A percentile compares a stretch with the other conserved stretches of the same genome.
Conservation (phyloP, 2,888 invertebrate species). For the Euclidia mi region DNA sequence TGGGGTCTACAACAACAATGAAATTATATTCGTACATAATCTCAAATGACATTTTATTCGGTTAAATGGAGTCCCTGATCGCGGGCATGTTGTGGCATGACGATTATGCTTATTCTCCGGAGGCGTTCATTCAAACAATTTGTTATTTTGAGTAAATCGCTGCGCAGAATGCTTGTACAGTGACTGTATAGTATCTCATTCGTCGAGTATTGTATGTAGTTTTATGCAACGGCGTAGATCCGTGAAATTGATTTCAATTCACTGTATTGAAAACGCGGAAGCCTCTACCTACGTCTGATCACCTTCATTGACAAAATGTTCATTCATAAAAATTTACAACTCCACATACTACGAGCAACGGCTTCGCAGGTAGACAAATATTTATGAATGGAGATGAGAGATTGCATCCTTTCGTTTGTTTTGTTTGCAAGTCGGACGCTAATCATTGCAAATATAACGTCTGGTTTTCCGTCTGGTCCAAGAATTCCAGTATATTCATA, state of each 20-base stretch:
- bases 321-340: constrained; percentile 82
- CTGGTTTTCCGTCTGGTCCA: too few species aligned
- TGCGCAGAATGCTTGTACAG: constrained; percentile 63
- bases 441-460: constrained; percentile 8
- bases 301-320: constrained; percentile 70
- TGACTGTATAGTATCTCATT: constrained; percentile 67
- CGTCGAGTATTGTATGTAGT: constrained; percentile 77
- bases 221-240: constrained; percentile 85
- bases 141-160: constrained; percentile 75
- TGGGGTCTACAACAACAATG: constrained; percentile 67
- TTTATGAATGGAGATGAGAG: constrained; percentile 69
- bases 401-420: constrained; percentile 51
- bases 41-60: constrained; percentile 77
- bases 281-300: constrained; percentile 68
- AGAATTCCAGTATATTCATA: too few species aligned
- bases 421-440: constrained; percentile 8
- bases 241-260: constrained; percentile 84
- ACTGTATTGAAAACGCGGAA: constrained; percentile 76
- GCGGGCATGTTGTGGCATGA: constrained; percentile 58
- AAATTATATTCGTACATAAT: constrained; percentile 68
- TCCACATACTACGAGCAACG: constrained; percentile 68
- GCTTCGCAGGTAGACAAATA: constrained; percentile 72
- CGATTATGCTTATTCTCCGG: constrained; percentile 72
- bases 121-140: constrained; percentile 84
- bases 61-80: constrained; percentile 71